Evolutionary conservation across 2,113 vertebrate species (phyloP).

Genomic region (Podarcis cretensis): DNA sequence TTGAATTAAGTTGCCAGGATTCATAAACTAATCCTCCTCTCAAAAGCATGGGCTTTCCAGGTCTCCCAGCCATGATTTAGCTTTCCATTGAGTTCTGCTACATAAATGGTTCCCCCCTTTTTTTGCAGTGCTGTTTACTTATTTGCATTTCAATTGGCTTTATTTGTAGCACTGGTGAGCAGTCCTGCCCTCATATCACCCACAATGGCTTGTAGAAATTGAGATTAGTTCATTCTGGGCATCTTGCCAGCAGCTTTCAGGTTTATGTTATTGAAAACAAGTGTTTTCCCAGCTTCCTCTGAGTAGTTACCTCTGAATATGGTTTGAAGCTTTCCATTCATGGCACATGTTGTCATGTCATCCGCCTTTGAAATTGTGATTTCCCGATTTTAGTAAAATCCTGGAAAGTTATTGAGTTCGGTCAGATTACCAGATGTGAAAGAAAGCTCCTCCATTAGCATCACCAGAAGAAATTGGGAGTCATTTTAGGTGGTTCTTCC

Average conservation of each 20-base stretch:
- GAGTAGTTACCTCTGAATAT: not conserved
- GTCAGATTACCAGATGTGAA: not conserved
- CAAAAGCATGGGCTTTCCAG: not conserved
- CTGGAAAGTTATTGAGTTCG: not conserved
- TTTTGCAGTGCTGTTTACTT: not conserved
- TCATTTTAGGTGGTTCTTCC: not conserved
- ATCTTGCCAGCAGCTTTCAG: not conserved
- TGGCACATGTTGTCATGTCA: not conserved
- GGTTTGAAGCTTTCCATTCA: not conserved
- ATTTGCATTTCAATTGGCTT: not conserved
- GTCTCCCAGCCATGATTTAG: not conserved
- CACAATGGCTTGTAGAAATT: not conserved
- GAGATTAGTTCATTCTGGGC: not conserved
- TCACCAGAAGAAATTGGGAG: not conserved
- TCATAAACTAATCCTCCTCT: not conserved
- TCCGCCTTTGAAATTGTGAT: not conserved
- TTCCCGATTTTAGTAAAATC: not conserved
- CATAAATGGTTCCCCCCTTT: too few relatives aligned
- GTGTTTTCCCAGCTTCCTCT: not conserved
- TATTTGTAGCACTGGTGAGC: not conserved
- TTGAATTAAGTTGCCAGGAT: not conserved
- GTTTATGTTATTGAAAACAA: not conserved
- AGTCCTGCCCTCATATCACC: not conserved
- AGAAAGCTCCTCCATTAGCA: not conserved
- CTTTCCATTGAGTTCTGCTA: not conserved